phyloP scores from a whole-genome alignment of 2,888 invertebrate genomes.

The Pyrrhosoma nymphula region DNA sequence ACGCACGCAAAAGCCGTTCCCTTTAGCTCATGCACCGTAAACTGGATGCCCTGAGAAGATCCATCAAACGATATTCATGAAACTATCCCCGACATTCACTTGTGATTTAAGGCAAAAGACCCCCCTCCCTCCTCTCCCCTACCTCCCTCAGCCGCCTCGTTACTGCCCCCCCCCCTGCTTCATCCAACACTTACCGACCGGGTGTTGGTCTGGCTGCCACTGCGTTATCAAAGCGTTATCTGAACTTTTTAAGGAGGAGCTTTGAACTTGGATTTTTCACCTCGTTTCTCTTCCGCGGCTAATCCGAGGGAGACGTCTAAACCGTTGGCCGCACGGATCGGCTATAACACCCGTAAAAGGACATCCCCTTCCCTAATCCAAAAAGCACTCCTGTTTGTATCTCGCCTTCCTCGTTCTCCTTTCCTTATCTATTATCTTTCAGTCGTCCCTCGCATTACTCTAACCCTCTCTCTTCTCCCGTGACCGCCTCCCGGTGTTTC shows the following conservation, averaged over 20 bases:
- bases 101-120: background rate
- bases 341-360: constrained; percentile 37
- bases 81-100: background rate
- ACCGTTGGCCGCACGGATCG: background rate
- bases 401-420: background rate
- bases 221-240: background rate
- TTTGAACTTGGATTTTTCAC: constrained; percentile 9
- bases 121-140: background rate
- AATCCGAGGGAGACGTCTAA: background rate
- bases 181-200: too few relatives aligned
- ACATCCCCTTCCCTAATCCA: constrained; percentile 35
- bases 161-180: background rate
- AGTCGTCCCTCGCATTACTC: background rate
- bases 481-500: background rate
- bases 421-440: background rate
- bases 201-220: background rate
- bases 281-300: constrained; percentile 25
- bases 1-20: background rate
- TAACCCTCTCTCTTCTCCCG: background rate
- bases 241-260: background rate
- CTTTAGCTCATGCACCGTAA: background rate
- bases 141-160: background rate
- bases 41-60: background rate
- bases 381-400: constrained; percentile 57
- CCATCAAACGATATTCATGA: constrained; percentile 10